Percentiles rank a stretch among this genome's conserved stretches.
These are phyloP conservation scores for Macaria liturata DNA, from an alignment of 2,888 invertebrate genomes.

Conservation along the genomic window DNA sequence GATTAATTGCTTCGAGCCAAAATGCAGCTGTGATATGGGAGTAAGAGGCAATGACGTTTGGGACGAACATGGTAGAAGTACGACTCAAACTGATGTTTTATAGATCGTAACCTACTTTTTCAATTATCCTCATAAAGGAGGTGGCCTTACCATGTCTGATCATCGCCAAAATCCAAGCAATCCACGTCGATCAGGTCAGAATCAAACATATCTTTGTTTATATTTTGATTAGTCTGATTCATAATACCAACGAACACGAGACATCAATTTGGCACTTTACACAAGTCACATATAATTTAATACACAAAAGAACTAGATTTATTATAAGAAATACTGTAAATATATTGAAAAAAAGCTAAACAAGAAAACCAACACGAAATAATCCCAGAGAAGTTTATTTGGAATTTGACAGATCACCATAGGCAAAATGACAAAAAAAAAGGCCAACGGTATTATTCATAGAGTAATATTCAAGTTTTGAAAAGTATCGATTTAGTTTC, in stretches of 20 bases:
- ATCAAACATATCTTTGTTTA: constrained; percentile 82
- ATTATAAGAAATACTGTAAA: constrained; percentile 64
- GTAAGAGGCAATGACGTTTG: constrained; percentile 45
- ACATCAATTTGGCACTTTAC: constrained; percentile 80
- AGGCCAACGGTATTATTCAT: constrained; percentile 66
- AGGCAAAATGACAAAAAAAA: constrained; percentile 57
- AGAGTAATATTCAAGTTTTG: constrained; percentile 33
- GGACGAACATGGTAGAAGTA: constrained; percentile 38
- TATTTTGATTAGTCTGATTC: constrained; percentile 80
- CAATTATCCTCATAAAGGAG: constrained; percentile 12
- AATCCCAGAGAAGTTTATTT: constrained; percentile 69
- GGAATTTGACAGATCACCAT: constrained; percentile 67
- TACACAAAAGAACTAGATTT: constrained; percentile 63
- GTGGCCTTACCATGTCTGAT: constrained; percentile 83
- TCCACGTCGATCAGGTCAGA: constrained; percentile 83
- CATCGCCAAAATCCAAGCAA: constrained; percentile 80
- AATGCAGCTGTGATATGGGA: constrained; percentile 28
- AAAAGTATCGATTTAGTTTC: too few species aligned
- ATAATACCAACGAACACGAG: constrained; percentile 65
- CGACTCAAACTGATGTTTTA: constrained; percentile 21
- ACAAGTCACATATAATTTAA: constrained; percentile 69
- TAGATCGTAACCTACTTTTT: constrained; percentile 7
- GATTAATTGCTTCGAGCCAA: constrained; percentile 37
- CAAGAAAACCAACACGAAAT: constrained; percentile 70
- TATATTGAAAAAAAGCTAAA: constrained; percentile 64